Evolutionary conservation across 1,140 invertebrate genomes (phyloP).

Genomic region (Cotesia glomerata): DNA sequence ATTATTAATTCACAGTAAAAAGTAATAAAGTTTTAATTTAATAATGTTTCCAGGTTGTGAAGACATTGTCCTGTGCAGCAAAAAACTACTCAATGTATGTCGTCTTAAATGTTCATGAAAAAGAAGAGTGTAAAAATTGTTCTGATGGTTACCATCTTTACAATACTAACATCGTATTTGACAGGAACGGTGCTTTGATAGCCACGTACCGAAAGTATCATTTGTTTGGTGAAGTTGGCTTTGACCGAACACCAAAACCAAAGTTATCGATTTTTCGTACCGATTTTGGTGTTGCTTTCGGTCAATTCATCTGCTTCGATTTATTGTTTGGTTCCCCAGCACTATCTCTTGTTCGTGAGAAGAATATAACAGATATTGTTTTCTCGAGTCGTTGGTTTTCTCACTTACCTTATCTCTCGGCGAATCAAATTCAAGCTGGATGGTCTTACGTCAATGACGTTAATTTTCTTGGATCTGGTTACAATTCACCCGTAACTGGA

Average conservation of each 20-base stretch:
- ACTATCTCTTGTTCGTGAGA: constrained; percentile 62
- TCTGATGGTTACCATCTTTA: constrained; percentile 62
- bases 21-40: no score
- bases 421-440: constrained; percentile 54
- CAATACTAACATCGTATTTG: constrained; percentile 80
- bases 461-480: constrained; percentile 67
- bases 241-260: constrained; percentile 62
- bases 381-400: constrained; percentile 77
- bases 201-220: constrained; percentile 76
- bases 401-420: constrained; percentile 73
- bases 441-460: constrained; percentile 66
- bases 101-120: constrained; percentile 77
- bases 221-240: constrained; percentile 67
- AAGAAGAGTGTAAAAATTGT: constrained; percentile 63
- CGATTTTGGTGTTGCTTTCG: constrained; percentile 85
- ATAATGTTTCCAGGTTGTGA: constrained; percentile 10
- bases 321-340: constrained; percentile 72
- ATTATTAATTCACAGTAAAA: no score
- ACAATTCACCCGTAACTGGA: constrained; percentile 55
- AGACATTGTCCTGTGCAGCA: constrained; percentile 44
- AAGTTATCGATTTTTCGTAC: constrained; percentile 72
- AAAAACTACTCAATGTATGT: constrained; percentile 65
- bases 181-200: constrained; percentile 67
- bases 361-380: constrained; percentile 71
- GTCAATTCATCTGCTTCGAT: constrained; percentile 78